Percentiles rank a stretch among this genome's conserved stretches.
These are phyloP conservation scores for Pygoscelis adeliae DNA, from an alignment of 2,113 vertebrate species.

Conservation along the genomic window DNA sequence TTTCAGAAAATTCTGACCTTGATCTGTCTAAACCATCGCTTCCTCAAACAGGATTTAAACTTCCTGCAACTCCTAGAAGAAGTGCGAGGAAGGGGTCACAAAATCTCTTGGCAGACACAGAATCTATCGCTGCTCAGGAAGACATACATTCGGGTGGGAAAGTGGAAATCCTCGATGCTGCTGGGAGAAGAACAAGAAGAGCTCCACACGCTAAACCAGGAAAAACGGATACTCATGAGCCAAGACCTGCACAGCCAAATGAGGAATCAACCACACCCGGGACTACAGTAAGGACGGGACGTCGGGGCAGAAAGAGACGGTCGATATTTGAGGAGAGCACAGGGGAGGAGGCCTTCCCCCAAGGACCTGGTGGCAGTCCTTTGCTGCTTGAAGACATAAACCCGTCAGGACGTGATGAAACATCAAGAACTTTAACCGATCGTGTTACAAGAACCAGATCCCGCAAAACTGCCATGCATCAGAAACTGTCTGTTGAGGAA, in stretches of 20 bases:
- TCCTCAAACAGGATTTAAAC: conserved; percentile 23
- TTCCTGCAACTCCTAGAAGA: conserved; percentile 60
- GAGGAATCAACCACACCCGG: not conserved
- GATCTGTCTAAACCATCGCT: not conserved
- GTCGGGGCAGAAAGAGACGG: conserved; percentile 30
- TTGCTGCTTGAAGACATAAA: not conserved
- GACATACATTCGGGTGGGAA: not conserved
- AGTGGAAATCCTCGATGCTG: not conserved
- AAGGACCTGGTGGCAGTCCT: not conserved
- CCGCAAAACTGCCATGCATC: not conserved
- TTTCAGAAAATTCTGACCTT: conserved; percentile 40
- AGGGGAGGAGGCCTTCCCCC: not conserved
- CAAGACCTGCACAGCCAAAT: not conserved
- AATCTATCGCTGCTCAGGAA: not conserved
- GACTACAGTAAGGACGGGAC: not conserved
- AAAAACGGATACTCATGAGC: not conserved
- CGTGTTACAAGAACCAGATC: conserved; percentile 64
- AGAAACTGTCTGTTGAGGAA: conserved; percentile 44
- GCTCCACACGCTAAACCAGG: not conserved
- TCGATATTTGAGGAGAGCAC: not conserved
- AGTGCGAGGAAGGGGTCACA: conserved; percentile 59
- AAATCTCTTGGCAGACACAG: not conserved
- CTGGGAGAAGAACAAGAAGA: conserved; percentile 50
- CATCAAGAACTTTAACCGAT: not conserved
- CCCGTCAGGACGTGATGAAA: not conserved